phyloP scores from a whole-genome alignment of 2,797 vertebrate genomes.

The Aulostomus chinensis region DNA sequence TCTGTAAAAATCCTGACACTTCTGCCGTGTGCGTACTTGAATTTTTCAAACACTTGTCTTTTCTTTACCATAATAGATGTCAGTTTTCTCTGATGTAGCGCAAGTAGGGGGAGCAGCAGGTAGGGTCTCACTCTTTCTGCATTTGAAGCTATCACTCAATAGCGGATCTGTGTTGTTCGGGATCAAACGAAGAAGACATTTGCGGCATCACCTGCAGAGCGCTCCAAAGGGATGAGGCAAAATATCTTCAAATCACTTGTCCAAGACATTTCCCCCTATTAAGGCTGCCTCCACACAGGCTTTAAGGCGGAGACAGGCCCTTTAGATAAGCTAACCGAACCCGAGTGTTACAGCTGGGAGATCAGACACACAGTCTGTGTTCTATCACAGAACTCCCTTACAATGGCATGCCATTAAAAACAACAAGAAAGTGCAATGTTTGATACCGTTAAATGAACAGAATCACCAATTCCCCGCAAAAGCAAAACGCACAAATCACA shows the following conservation, averaged over 20 bases:
- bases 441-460: constrained; percentile 21
- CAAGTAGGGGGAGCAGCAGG: constrained; percentile 87
- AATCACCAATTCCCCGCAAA: constrained; percentile 14
- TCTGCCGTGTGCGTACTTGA: constrained; percentile 86
- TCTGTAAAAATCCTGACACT: constrained; percentile 95
- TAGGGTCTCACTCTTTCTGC: constrained; percentile 91
- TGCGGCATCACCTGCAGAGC: constrained; percentile 95
- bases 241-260: constrained; percentile 99
- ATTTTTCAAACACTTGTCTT: constrained; percentile 99
- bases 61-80: constrained; percentile 99
- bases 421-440: constrained; percentile 15
- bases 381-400: constrained; percentile 59
- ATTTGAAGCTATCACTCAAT: constrained; percentile 96
- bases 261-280: constrained; percentile 98
- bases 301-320: constrained; percentile 89
- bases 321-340: constrained; percentile 80
- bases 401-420: constrained; percentile 67
- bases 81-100: constrained; percentile 97
- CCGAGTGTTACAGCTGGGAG: constrained; percentile 81
- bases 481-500: constrained; percentile 8
- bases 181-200: constrained; percentile 89
- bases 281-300: constrained; percentile 87
- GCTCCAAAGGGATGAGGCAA: constrained; percentile 93
- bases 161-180: constrained; percentile 94
- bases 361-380: constrained; percentile 80